Conservation (phyloP, 2,113 vertebrate species). For the Rhea americana region DNA sequence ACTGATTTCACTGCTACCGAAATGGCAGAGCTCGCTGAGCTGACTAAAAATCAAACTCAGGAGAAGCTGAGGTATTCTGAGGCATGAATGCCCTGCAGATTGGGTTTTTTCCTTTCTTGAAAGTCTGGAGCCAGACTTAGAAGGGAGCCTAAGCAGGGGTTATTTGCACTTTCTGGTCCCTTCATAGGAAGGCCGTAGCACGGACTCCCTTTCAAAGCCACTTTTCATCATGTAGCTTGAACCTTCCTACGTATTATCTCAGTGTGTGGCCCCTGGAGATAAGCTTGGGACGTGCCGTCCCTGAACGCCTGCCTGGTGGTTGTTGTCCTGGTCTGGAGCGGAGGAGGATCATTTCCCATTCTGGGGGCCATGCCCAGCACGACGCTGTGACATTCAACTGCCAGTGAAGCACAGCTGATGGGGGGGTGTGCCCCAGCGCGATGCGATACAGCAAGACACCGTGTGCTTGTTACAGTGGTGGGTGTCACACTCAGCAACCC, state of each 20-base stretch:
- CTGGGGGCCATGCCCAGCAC: accelerated
- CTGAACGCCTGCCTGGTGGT: accelerated
- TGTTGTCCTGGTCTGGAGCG: accelerated
- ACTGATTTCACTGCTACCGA: background rate
- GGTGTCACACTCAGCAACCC: accelerated
- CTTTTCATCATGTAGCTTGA: accelerated
- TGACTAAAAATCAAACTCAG: background rate
- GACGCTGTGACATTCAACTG: accelerated
- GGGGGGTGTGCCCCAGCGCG: background rate
- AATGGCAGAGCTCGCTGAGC: background rate
- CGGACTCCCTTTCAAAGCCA: accelerated
- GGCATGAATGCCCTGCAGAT: background rate
- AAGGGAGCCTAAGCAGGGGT: background rate
- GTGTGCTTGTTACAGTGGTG: accelerated
- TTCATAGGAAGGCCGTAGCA: background rate
- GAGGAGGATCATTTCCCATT: background rate
- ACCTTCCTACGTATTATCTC: accelerated
- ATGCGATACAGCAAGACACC: accelerated
- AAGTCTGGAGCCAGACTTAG: background rate
- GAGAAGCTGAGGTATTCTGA: background rate
- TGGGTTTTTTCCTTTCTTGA: background rate
- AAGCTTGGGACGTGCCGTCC: background rate
- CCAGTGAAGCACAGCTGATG: accelerated
- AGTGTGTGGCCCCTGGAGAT: background rate
- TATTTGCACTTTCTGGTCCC: accelerated